Conservation (phyloP, 2,113 vertebrate species). For the Trogon surrucura region DNA sequence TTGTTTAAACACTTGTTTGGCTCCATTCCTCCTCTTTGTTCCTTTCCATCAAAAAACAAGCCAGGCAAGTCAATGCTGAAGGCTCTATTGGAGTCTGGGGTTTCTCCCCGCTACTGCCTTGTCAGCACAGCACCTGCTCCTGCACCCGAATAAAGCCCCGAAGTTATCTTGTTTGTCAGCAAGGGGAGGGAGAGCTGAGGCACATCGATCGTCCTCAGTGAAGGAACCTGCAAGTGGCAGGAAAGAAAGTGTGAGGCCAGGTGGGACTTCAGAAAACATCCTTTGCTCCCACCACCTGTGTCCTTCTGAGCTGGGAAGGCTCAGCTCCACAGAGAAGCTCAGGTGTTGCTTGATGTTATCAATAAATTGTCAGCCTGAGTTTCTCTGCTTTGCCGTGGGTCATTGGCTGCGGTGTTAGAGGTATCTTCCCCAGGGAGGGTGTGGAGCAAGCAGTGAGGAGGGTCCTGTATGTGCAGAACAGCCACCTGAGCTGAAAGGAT, state of each 20-base stretch:
- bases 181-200: neutral
- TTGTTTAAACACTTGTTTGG: neutral
- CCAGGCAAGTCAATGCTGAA: neutral
- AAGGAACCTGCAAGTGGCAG: conserved; percentile 72
- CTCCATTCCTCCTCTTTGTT: neutral
- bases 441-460: neutral
- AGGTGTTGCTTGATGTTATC: conserved; percentile 82
- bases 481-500: neutral
- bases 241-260: conserved; percentile 20
- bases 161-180: neutral
- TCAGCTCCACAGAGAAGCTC: conserved; percentile 43
- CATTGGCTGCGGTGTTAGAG: conserved; percentile 3
- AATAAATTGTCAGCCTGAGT: conserved; percentile 76
- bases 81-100: neutral
- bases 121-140: neutral
- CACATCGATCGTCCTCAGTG: conserved; percentile 73
- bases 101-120: neutral
- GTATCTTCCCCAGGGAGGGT: neutral
- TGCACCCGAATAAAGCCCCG: neutral
- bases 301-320: neutral
- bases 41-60: neutral
- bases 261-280: neutral
- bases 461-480: rapidly evolving
- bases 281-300: neutral
- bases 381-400: conserved; percentile 51